Evolutionary conservation across 35 echinoderm and acorn worm species (phyloP), one percentile per base, ranked within the genome.

Genomic region (Diadema setosum): DNA sequence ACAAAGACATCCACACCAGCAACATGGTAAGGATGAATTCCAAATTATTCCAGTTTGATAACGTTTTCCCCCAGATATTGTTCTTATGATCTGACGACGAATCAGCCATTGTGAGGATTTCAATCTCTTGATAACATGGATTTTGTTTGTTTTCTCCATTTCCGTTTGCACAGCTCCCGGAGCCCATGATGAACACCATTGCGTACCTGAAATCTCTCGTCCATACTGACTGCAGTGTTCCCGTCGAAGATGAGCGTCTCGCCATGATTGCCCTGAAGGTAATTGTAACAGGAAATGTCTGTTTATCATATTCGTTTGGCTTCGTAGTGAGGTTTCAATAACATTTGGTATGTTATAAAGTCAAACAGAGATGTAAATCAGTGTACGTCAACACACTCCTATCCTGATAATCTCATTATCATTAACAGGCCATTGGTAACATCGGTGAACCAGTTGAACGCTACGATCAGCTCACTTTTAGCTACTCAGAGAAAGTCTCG

Each of bases 251-350:
- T 18, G 82, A 99, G 46, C 89, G 83, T 65, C 96, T 89, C 25
- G 69, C 94, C 34, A 76, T 90, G 17, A 27, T 99, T 59, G 96
- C 93, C 42, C 88, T 99, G 35, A 99, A 99, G 95, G 94, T 95
- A 65, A 61, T 32, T 9, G 6, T 3, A 5, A 63, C 15, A 27
- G 36, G 35, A 65, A 33, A 32, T 27, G 0, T 65, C 9, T 17
- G 36, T 65, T 6, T 65, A 31, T 65, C 5, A 65, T 65, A 15
- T 65, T 31, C 17, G 15, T 65, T 31, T 65, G n/a, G n/a, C n/a
- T n/a, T n/a, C n/a, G n/a, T n/a, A n/a, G n/a, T n/a, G n/a, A n/a
- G n/a, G n/a, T n/a, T n/a, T n/a, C n/a, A n/a, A n/a, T n/a, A n/a
- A n/a, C n/a, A n/a, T n/a, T n/a, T n/a, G n/a, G n/a, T n/a, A n/a